Evolutionary conservation across 1,140 invertebrate genomes (phyloP).

Genomic region (Drosophila seguyi): DNA sequence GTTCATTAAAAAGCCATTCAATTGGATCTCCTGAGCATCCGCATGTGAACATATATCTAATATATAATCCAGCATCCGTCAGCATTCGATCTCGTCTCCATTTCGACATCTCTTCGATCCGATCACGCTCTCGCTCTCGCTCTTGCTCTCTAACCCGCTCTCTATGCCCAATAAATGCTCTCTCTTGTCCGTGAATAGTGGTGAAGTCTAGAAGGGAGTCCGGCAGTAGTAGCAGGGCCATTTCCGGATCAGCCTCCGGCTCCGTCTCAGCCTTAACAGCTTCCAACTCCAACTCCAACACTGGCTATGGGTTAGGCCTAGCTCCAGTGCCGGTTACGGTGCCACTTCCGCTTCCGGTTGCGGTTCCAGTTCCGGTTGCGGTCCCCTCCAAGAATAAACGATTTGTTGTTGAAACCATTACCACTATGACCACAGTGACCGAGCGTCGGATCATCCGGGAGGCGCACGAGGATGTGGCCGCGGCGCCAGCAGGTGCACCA

Average conservation of each 20-base stretch:
- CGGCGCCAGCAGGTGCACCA: background rate
- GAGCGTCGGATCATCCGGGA: slow-evolving; percentile 88
- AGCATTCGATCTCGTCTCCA: slow-evolving; percentile 5
- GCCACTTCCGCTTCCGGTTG: slow-evolving; percentile 10
- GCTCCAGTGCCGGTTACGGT: slow-evolving; percentile 28
- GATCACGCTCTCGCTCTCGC: background rate
- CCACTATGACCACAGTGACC: slow-evolving; percentile 89
- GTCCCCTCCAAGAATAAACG: slow-evolving; percentile 85
- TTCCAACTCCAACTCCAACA: slow-evolving; percentile 3
- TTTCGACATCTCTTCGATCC: slow-evolving; percentile 9
- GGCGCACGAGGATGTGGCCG: slow-evolving; percentile 66
- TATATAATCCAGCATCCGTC: background rate
- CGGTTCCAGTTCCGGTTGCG: slow-evolving; percentile 23
- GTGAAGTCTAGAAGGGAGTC: slow-evolving; percentile 70
- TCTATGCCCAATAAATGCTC: slow-evolving; percentile 59
- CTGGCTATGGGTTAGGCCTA: background rate
- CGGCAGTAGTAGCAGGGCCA: slow-evolving; percentile 40
- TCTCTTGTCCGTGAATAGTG: slow-evolving; percentile 47
- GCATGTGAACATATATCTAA: slow-evolving; percentile 1
- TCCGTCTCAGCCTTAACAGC: background rate
- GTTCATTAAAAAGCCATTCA: background rate
- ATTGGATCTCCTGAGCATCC: slow-evolving; percentile 19
- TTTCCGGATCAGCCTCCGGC: slow-evolving; percentile 19
- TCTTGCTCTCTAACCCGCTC: background rate
- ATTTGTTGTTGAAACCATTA: slow-evolving; percentile 89